Conservation (phyloP, 2,113 vertebrate genomes). For the western clawed frog (Xenopus tropicalis) region UCB_Xtro_10.0 CM004443.2:141188001-141188500, state of each 20-base stretch:
- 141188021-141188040: slow-evolving; percentile 21
- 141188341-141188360: neutral
- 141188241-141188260: neutral
- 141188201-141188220: neutral
- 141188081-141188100: slow-evolving; percentile 12
- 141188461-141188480: too few species aligned
- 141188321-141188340: neutral
- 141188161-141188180: slow-evolving; percentile 10
- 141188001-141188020: too few species aligned
- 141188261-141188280: too few species aligned
- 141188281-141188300: too few species aligned
- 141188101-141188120: slow-evolving; percentile 20
- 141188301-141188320: neutral
- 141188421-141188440: too few species aligned
- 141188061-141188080: slow-evolving; percentile 9
- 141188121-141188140: slow-evolving; percentile 35
- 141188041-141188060: neutral
- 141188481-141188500: too few species aligned
- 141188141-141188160: slow-evolving; percentile 33
- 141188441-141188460: too few species aligned
- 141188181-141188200: neutral
- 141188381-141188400: neutral
- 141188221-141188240: slow-evolving; percentile 15
- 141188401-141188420: too few species aligned
- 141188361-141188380: slow-evolving; percentile 10